phyloP scores from a whole-genome alignment of 1,140 invertebrate species.

The Drosophila erecta region DNA sequence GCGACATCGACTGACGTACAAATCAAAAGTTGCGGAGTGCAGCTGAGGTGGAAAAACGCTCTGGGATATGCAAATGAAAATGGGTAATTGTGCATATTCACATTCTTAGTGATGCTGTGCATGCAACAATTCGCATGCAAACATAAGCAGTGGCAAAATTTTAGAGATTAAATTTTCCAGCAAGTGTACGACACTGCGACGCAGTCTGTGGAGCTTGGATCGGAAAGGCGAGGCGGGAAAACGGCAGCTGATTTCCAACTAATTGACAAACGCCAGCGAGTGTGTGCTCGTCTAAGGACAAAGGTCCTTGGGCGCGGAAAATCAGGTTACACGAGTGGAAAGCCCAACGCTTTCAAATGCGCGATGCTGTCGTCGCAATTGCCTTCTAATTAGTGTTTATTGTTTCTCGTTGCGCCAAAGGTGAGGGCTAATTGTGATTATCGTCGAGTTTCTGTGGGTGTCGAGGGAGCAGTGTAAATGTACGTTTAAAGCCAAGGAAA shows the following conservation, averaged over 20 bases:
- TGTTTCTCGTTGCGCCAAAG: constrained; percentile 47
- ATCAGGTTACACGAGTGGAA: constrained; percentile 50
- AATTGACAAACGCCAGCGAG: constrained; percentile 62
- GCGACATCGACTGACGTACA: constrained; percentile 38
- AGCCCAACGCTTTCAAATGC: constrained; percentile 34
- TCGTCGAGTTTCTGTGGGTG: constrained; percentile 17
- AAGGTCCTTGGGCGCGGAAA: constrained; percentile 21
- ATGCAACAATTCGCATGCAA: background rate
- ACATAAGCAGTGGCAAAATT: constrained; percentile 1
- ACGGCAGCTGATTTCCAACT: constrained; percentile 25
- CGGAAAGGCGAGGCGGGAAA: background rate
- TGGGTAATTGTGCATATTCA: constrained; percentile 14
- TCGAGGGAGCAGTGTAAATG: constrained; percentile 7
- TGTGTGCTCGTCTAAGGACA: constrained; percentile 17
- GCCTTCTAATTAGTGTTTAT: constrained; percentile 70
- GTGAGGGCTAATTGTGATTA: constrained; percentile 48
- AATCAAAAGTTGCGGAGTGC: constrained; percentile 37
- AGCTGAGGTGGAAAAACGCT: constrained; percentile 21
- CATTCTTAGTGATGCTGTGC: constrained; percentile 4
- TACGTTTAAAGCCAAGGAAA: constrained; percentile 7
- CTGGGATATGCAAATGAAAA: constrained; percentile 9
- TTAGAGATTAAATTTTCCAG: constrained; percentile 1
- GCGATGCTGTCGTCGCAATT: constrained; percentile 51
- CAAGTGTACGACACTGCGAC: constrained; percentile 18
- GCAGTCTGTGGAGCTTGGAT: background rate